Evolutionary conservation across 2,888 invertebrate genomes (phyloP).

Genomic region (Dolomedes plantarius): DNA sequence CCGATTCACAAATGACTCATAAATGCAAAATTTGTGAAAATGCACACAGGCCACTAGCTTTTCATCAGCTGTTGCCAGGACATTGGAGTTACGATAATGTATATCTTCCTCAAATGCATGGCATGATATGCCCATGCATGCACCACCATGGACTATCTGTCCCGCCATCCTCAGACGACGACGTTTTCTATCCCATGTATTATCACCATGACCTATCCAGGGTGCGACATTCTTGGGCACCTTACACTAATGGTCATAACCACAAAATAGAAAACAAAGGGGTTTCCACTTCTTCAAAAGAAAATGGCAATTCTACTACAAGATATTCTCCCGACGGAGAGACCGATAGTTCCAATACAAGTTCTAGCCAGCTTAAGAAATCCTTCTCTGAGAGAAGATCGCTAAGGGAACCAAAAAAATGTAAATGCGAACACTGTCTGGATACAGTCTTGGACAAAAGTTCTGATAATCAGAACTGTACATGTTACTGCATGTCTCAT

Average conservation of each 20-base stretch:
- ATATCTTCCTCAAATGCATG: slow-evolving; percentile 65
- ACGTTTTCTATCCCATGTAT: slow-evolving; percentile 52
- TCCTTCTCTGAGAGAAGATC: slow-evolving; percentile 55
- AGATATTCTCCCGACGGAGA: slow-evolving; percentile 61
- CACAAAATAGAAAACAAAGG: slow-evolving; percentile 26
- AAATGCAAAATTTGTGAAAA: slow-evolving; percentile 63
- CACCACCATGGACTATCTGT: slow-evolving; percentile 25
- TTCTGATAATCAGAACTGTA: slow-evolving; percentile 27
- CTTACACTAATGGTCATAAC: slow-evolving; percentile 13
- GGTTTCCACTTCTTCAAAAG: slow-evolving; percentile 20
- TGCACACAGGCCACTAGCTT: slow-evolving; percentile 43
- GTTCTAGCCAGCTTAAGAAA: slow-evolving; percentile 28
- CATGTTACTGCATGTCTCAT: slow-evolving; percentile 53
- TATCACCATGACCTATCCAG: slow-evolving; percentile 47
- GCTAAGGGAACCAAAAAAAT: slow-evolving; percentile 60
- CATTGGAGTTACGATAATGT: slow-evolving; percentile 70
- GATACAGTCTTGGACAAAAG: slow-evolving; percentile 26
- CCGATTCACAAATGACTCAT: slow-evolving; percentile 28
- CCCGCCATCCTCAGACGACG: slow-evolving; percentile 50
- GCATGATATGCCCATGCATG: slow-evolving; percentile 36
- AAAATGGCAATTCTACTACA: background rate
- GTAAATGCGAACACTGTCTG: slow-evolving; percentile 65
- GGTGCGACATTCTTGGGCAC: slow-evolving; percentile 65
- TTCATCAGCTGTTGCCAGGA: slow-evolving; percentile 62
- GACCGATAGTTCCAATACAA: background rate